Evolutionary conservation across 64 coral and sea anemone species (phyloP), one percentile per base, ranked within the genome.

Genomic region (Montipora efflorescens): DNA sequence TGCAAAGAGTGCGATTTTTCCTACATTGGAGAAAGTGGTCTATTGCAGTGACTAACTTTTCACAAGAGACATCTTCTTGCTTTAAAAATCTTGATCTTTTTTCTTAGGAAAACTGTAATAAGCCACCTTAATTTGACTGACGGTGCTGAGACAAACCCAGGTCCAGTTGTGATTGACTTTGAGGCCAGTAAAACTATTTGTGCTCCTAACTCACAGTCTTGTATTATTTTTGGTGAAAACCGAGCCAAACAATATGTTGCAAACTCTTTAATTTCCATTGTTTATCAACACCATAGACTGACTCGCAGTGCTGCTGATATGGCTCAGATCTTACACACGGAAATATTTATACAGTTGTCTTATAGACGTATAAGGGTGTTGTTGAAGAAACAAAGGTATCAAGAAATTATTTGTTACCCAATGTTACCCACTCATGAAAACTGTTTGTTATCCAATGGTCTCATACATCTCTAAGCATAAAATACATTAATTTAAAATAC

Each of bases 401-500:
- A 79, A 23, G 47, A 79, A 49, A 79, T 45, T 22, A 3, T 51
- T 79, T 18, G 45, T 79, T 79, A 79, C 47, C 16, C 62, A 15
- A 18, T 66, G 62, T 18, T 18, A 55, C 52, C 6, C 52, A 55
- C 52, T 55, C 0, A 55, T 6, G 52, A 55, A 67, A 67, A 12
- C 62, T 67, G 62, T 36, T 2, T 67, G 62, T 67, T 67, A 67
- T 0, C 47, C 16, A 79, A 55, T 79, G 47, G 47, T 79, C 21
- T 79, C 48, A 79, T 79, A 79, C 48, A 79, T 20, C 77, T 48
- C 47, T 79, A 4, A 79, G 14, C 77, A 79, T 19, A 55, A 75
- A 6, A 79, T 55, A 51, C 55, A 79, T 55, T 8, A 79, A 79
- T 79, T 79, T 16, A 79, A 79, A 79, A 79, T 55, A 55, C 47